A percentile compares a stretch with the other conserved stretches of the same genome.
Conservation (phyloP, 2,113 vertebrate species). For the Otis tarda region DNA sequence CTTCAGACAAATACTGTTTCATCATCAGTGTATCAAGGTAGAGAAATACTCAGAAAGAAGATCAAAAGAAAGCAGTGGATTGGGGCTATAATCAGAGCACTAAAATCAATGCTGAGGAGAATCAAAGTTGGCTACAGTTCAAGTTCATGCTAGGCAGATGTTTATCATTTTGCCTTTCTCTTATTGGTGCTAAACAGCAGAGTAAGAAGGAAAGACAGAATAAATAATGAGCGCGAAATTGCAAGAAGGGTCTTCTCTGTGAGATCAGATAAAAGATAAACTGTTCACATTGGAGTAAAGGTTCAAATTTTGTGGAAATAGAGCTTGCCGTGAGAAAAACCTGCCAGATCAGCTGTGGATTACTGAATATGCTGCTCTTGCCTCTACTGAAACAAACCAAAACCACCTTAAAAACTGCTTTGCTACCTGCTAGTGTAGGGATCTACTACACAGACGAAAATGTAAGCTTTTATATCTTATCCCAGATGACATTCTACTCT, state of each 20-base stretch:
- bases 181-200: not conserved
- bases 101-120: slow-evolving; percentile 19
- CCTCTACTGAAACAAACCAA: not conserved
- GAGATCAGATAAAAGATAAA: not conserved
- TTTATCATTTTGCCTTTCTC: slow-evolving; percentile 26
- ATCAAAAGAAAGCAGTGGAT: slow-evolving; percentile 42
- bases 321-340: not conserved
- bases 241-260: not conserved
- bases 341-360: not conserved
- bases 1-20: slow-evolving; percentile 26
- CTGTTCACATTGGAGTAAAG: not conserved
- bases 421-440: not conserved
- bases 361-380: not conserved
- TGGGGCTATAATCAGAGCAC: slow-evolving; percentile 26
- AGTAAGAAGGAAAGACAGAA: not conserved
- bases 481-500: not conserved
- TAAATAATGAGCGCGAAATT: not conserved
- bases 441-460: not conserved
- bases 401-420: not conserved
- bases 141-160: slow-evolving; percentile 41
- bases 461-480: not conserved
- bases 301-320: not conserved
- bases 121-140: slow-evolving; percentile 30
- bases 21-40: slow-evolving; percentile 24
- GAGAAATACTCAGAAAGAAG: slow-evolving; percentile 29